Evolutionary conservation across 2,797 vertebrate genomes (phyloP).

Genomic region (Rhinatrema bivittatum): DNA sequence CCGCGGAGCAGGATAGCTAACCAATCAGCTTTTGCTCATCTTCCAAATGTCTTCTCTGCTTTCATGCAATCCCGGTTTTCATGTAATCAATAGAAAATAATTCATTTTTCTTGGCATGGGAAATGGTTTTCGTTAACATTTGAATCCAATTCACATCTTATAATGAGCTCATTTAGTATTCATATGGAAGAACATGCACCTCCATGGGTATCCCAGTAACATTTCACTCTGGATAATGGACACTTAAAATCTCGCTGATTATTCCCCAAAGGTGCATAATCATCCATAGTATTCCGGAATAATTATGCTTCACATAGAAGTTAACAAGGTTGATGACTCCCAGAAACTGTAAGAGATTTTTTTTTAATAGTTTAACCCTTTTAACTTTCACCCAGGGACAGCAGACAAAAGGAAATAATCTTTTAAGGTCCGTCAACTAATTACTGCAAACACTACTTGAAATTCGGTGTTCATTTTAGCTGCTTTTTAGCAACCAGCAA

Average conservation of each 20-base stretch:
- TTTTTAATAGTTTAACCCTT: too few species aligned
- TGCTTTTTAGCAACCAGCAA: too few species aligned
- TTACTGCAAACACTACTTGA: too few species aligned
- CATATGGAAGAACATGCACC: conserved; percentile 18
- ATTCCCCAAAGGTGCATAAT: conserved; percentile 47
- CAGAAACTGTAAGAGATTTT: conserved; percentile 42
- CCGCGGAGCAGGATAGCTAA: too few species aligned
- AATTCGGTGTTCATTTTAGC: too few species aligned
- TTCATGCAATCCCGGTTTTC: too few species aligned
- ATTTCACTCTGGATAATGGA: conserved; percentile 44
- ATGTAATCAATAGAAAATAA: conserved; percentile 17
- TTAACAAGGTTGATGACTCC: conserved; percentile 40
- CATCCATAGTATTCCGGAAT: conserved; percentile 46
- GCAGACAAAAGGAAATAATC: too few species aligned
- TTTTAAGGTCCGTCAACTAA: too few species aligned
- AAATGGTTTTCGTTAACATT: conserved; percentile 30
- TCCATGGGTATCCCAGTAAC: conserved; percentile 41
- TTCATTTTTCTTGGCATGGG: conserved; percentile 13
- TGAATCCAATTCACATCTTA: too few species aligned
- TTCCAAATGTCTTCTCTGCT: too few species aligned
- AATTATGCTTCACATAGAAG: conserved; percentile 43
- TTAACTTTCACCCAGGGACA: too few species aligned
- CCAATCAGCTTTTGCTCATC: too few species aligned
- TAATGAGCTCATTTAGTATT: conserved; percentile 42
- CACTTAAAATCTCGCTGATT: conserved; percentile 43